phyloP scores from a whole-genome alignment of 2,888 invertebrate species.

The Drosophila antonietae region DNA sequence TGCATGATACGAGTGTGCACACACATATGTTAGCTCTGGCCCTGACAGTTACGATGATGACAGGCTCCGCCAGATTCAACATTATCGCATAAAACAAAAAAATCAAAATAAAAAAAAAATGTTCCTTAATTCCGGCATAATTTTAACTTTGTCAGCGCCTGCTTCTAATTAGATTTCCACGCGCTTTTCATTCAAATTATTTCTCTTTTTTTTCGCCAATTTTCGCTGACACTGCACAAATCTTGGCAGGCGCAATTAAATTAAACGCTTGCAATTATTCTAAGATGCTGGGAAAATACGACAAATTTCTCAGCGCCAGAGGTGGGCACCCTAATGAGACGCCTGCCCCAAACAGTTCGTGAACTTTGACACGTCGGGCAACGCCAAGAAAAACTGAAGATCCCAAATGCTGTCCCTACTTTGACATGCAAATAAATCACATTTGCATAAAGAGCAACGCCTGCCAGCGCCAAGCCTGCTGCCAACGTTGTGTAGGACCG shows the following conservation, averaged over 20 bases:
- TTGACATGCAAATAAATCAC: slow-evolving; percentile 81
- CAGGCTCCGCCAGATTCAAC: slow-evolving; percentile 45
- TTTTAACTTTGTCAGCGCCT: slow-evolving; percentile 69
- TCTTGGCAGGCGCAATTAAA: slow-evolving; percentile 76
- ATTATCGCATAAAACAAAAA: slow-evolving; percentile 42
- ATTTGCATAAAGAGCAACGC: slow-evolving; percentile 73
- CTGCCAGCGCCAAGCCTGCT: slow-evolving; percentile 4
- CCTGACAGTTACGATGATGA: slow-evolving; percentile 51
- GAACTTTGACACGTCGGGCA: slow-evolving; percentile 56
- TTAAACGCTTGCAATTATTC: slow-evolving; percentile 80
- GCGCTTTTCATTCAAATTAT: slow-evolving; percentile 65
- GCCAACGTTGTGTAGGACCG: slow-evolving; percentile 21
- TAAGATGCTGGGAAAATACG: slow-evolving; percentile 66
- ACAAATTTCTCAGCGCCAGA: slow-evolving; percentile 29
- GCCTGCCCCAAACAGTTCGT: slow-evolving; percentile 26
- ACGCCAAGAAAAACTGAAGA: slow-evolving; percentile 25
- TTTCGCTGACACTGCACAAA: slow-evolving; percentile 46
- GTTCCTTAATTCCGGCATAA: slow-evolving; percentile 46
- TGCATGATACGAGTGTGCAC: slow-evolving; percentile 44
- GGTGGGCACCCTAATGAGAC: slow-evolving; percentile 57
- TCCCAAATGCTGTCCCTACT: slow-evolving; percentile 50
- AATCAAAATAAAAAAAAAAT: not conserved
- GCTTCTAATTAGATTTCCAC: slow-evolving; percentile 75
- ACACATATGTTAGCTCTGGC: slow-evolving; percentile 23
- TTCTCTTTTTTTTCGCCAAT: slow-evolving; percentile 26